phyloP scores from a whole-genome alignment of 2,113 vertebrate genomes.

The Leptosomus discolor region DNA sequence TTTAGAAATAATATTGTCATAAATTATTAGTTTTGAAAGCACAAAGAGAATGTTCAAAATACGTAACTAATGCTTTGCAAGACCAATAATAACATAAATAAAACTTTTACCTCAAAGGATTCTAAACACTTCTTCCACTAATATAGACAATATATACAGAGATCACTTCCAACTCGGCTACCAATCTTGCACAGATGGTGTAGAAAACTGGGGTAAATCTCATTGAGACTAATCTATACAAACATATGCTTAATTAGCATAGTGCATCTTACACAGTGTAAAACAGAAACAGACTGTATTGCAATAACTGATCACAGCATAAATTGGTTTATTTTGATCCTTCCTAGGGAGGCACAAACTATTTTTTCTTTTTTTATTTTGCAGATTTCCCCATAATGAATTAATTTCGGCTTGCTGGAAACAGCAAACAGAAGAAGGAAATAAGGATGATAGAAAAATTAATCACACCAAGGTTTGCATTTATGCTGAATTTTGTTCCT shows the following conservation, averaged over 20 bases:
- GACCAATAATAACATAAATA: not conserved
- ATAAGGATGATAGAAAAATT: not conserved
- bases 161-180: not conserved
- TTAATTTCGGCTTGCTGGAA: not conserved
- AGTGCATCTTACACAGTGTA: conserved; percentile 52
- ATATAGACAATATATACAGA: not conserved
- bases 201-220: conserved; percentile 60
- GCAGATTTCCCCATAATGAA: not conserved
- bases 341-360: not conserved
- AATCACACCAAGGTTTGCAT: not conserved
- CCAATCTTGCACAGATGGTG: conserved; percentile 55
- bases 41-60: not conserved
- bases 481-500: not conserved
- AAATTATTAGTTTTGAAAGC: not conserved
- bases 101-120: not conserved
- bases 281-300: conserved; percentile 63
- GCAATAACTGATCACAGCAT: conserved; percentile 55
- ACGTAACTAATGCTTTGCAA: not conserved
- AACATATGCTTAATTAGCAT: conserved; percentile 71
- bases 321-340: conserved; percentile 69
- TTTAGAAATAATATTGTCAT: not conserved
- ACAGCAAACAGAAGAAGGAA: not conserved
- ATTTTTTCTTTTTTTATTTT: not conserved
- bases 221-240: conserved; percentile 59
- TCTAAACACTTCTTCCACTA: not conserved